Evolutionary conservation across 1,140 invertebrate genomes (phyloP).

Genomic region (Plodia interpunctella): DNA sequence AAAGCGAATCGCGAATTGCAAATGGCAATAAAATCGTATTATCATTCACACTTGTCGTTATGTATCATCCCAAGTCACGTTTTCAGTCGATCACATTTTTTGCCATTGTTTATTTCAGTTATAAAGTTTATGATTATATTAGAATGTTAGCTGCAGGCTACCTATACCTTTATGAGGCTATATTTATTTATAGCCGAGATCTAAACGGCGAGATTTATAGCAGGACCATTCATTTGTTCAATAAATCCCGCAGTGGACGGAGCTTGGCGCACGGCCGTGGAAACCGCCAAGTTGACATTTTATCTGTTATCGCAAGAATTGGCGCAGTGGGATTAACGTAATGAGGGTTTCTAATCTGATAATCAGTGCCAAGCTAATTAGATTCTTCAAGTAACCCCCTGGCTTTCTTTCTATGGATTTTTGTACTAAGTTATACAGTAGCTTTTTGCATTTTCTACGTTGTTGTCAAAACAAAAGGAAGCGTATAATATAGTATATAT

Average conservation of each 20-base stretch:
- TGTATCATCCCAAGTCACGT: no score
- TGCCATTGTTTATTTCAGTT: background rate
- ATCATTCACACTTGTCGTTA: no score
- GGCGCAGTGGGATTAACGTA: background rate
- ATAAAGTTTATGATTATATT: background rate
- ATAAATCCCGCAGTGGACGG: background rate
- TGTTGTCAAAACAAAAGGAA: no score
- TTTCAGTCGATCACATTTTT: no score
- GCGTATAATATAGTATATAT: no score
- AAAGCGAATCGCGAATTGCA: no score
- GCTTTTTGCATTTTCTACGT: no score
- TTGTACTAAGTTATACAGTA: no score
- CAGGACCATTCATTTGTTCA: slow-evolving; percentile 1
- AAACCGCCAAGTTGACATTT: background rate
- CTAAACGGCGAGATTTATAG: background rate
- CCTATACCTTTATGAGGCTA: background rate
- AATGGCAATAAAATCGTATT: no score
- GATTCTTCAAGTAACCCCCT: background rate
- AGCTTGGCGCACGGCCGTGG: background rate
- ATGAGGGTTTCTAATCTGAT: slow-evolving; percentile 2
- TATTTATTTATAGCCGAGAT: background rate
- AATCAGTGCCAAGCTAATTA: background rate
- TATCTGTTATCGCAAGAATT: background rate
- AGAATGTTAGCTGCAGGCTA: no score
- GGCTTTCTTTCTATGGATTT: background rate